Conservation (phyloP, 2,888 invertebrate species). For the Cosmorhoe ocellata region DNA sequence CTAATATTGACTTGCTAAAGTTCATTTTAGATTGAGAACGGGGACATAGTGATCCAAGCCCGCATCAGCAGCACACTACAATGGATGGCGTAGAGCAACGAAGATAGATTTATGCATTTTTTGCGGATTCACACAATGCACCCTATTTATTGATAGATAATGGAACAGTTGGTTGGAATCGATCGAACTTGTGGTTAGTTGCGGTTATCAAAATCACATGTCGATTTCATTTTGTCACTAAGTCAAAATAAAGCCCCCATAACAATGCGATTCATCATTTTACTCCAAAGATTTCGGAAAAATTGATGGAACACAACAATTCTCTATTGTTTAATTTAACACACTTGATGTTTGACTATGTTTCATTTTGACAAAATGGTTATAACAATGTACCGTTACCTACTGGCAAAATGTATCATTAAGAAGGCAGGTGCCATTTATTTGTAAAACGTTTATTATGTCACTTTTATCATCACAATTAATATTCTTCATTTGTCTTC, state of each 20-base stretch:
- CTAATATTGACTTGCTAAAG: background rate
- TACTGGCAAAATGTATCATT: too few species aligned
- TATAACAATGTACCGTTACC: too few species aligned
- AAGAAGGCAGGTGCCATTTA: too few species aligned
- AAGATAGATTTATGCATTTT: constrained; percentile 81
- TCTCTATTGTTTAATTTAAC: too few species aligned
- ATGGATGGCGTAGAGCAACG: constrained; percentile 67
- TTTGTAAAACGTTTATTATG: too few species aligned
- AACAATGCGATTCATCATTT: background rate
- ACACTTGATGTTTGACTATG: too few species aligned
- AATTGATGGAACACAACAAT: too few species aligned
- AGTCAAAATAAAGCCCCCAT: constrained; percentile 38
- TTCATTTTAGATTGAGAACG: background rate
- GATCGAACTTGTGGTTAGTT: constrained; percentile 71
- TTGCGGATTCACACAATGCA: constrained; percentile 69
- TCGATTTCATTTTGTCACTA: constrained; percentile 57
- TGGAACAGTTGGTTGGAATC: constrained; percentile 75
- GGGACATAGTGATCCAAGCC: background rate
- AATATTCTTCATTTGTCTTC: too few species aligned
- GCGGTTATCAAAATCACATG: constrained; percentile 80
- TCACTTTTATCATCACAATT: too few species aligned
- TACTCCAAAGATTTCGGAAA: too few species aligned
- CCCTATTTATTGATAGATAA: constrained; percentile 78
- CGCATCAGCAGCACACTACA: constrained; percentile 48
- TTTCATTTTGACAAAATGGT: too few species aligned